Percentiles rank a stretch among this genome's conserved stretches.
These are phyloP conservation scores for Manis pentadactyla DNA, from an alignment of 2,797 vertebrate species.

Conservation along the genomic window DNA sequence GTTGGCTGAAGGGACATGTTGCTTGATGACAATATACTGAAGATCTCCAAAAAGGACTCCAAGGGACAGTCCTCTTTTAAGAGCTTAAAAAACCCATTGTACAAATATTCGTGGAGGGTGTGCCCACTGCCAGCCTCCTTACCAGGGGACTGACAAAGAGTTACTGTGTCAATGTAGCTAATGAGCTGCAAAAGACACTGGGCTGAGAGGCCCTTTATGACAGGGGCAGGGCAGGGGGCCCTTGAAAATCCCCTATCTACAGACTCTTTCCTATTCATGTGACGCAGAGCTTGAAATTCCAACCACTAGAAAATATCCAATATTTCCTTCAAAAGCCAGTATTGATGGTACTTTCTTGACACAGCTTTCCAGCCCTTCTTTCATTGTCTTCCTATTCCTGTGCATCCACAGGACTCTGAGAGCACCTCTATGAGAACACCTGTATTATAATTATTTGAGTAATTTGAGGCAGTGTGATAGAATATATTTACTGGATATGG, in stretches of 20 bases:
- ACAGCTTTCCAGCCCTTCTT: background rate
- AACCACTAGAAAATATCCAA: background rate
- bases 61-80: conserved; percentile 14
- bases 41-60: background rate
- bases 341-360: background rate
- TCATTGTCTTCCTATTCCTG: background rate
- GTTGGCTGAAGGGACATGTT: background rate
- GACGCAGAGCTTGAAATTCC: background rate
- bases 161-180: background rate
- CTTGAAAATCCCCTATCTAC: background rate
- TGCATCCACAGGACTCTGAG: background rate
- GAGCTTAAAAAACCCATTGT: conserved; percentile 51
- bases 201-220: background rate
- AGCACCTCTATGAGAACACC: background rate
- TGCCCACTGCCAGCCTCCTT: background rate
- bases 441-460: background rate
- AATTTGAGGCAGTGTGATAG: background rate
- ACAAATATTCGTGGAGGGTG: conserved; percentile 46
- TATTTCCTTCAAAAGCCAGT: background rate
- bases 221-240: background rate
- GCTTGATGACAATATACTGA: background rate
- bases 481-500: background rate
- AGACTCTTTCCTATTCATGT: background rate
- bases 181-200: background rate
- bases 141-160: background rate